These are phyloP conservation scores for Xiphorhynchus erythropygius DNA, from an alignment of 2,797 vertebrate species.

Conservation along the genomic window DNA sequence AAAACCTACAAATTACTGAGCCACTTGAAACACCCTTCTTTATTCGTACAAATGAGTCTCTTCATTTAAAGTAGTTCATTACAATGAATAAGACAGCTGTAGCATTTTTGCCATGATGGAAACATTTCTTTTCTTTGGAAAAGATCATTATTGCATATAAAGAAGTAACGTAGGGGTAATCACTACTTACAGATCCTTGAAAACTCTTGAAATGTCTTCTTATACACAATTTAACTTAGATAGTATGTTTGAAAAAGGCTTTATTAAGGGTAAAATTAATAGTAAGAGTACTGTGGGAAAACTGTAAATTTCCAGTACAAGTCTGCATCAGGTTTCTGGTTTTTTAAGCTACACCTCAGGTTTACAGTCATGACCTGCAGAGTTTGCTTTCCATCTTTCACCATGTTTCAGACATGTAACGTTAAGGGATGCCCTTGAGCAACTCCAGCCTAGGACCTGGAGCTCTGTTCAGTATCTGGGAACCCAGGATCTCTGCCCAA, in stretches of 20 bases:
- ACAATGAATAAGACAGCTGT: slow-evolving; percentile 40
- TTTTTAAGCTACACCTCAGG: neutral
- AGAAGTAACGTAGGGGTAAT: neutral
- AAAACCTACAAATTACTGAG: slow-evolving; percentile 41
- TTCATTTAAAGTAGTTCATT: slow-evolving; percentile 50
- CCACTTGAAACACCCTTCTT: slow-evolving; percentile 37
- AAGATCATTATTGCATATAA: neutral
- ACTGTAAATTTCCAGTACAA: neutral
- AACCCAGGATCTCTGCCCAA: neutral
- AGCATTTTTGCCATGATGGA: slow-evolving; percentile 3
- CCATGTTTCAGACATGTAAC: rapidly evolving
- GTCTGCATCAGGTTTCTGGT: neutral
- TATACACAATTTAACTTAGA: neutral
- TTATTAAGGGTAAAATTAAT: neutral
- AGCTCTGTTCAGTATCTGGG: neutral
- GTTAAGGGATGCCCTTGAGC: neutral
- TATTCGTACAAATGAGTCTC: slow-evolving; percentile 20
- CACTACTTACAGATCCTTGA: slow-evolving; percentile 9
- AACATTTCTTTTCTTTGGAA: slow-evolving; percentile 14
- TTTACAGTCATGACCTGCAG: neutral
- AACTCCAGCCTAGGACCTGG: neutral
- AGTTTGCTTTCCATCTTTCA: neutral
- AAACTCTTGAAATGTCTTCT: neutral
- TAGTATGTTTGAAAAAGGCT: neutral
- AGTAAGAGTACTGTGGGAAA: neutral